phyloP scores from a whole-genome alignment of 1,140 invertebrate genomes.

The Drosophila orosa region DNA sequence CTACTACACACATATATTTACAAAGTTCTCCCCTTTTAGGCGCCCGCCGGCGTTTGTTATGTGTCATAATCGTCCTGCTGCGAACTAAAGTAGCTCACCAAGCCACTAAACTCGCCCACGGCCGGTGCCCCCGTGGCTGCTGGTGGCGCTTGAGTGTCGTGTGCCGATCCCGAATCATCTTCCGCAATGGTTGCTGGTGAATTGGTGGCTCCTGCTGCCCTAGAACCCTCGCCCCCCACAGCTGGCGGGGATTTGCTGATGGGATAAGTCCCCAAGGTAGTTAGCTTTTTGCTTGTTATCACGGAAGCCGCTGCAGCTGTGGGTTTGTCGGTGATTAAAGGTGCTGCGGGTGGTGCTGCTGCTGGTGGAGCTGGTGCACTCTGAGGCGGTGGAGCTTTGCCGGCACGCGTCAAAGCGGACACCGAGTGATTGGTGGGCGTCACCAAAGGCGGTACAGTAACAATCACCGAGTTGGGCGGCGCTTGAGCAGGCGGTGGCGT shows the following conservation, averaged over 20 bases:
- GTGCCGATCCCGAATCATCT: conserved; percentile 75
- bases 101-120: conserved; percentile 89
- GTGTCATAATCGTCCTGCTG: conserved; percentile 87
- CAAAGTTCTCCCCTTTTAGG: conserved; percentile 39
- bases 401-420: conserved; percentile 53
- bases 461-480: conserved; percentile 68
- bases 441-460: conserved; percentile 61
- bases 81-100: conserved; percentile 93
- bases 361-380: conserved; percentile 16
- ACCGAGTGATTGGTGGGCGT: conserved; percentile 72
- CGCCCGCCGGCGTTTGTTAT: conserved; percentile 75
- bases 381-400: conserved; percentile 45
- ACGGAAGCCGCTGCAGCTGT: conserved; percentile 29
- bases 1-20: conserved; percentile 63
- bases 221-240: conserved; percentile 47
- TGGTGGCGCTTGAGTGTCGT: conserved; percentile 45
- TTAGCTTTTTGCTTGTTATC: conserved; percentile 75
- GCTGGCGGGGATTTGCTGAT: conserved; percentile 65
- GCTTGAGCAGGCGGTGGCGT: conserved; percentile 64
- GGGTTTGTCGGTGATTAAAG: conserved; percentile 17
- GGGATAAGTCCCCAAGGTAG: conserved; percentile 73
- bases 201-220: conserved; percentile 20
- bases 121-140: conserved; percentile 35
- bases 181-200: conserved; percentile 55
- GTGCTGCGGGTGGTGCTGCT: conserved; percentile 6